Evolutionary conservation across 1,140 invertebrate genomes (phyloP), one percentile per base, ranked within the genome.

Genomic region (Drosophila ficusphila): DNA sequence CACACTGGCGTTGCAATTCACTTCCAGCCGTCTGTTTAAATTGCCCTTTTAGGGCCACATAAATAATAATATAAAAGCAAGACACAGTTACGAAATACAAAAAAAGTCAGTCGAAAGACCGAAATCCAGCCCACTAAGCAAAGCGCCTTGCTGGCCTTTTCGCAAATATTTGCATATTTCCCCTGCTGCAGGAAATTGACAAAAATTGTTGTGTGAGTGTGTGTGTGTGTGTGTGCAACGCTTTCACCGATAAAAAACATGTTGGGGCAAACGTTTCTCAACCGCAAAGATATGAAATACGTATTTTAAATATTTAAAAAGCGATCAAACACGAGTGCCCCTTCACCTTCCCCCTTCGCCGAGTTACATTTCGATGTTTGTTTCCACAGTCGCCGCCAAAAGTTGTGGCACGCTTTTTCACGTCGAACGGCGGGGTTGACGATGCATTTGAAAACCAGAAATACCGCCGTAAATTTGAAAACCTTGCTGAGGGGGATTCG

Each of bases 381-480:
- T 62, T 62, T 48, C 53, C 36, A 54, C 25, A 44, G 57, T 4
- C 29, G 21, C 9, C 38, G 38, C 52, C 47, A 56, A 62, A 76
- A 76, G 73, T 73, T 70, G 47, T 51, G 49, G 49, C 49, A 60
- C 74, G 53, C 48, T 73, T 73, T 73, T 76, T 52, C 49, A 34
- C 16, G 16, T 14, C 31, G 29, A 38, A 61, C 31, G 41, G 47
- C 41, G 38, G 65, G 41, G 54, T 65, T 57, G 64, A 78, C 78
- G 74, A 83, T 52, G 79, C 74, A 83, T 67, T 74, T 60, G 56
- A 54, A 67, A 38, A 64, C 57, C 53, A 18, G 51, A 54, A 78
- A 47, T 65, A 51, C 27, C 36, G 27, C 54, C 38, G 57, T 47
- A 34, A 47, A 33, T 54, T 16, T 31, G 36, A 44, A 14, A 19